A percentile compares a stretch with the other conserved stretches of the same genome.
These are phyloP conservation scores for Oncopeltus fasciatus DNA, from an alignment of 1,140 invertebrate genomes.

Conservation along the genomic window DNA sequence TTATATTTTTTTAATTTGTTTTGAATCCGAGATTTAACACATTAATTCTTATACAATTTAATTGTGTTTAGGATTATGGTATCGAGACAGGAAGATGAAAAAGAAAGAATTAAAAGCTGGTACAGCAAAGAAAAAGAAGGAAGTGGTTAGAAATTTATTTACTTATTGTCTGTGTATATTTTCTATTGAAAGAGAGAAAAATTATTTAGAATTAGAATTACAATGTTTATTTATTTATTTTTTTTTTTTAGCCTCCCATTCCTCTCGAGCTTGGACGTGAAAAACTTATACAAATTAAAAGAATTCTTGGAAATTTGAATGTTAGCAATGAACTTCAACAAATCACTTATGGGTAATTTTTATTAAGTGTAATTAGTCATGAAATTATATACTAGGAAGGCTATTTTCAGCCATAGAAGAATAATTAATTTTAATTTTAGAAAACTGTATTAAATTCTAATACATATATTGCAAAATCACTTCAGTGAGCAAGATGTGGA, in stretches of 20 bases:
- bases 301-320: background rate
- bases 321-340: background rate
- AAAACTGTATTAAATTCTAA: background rate
- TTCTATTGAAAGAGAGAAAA: background rate
- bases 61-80: background rate
- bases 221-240: background rate
- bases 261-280: background rate
- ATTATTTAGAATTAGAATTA: background rate
- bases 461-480: background rate
- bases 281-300: background rate
- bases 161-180: background rate
- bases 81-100: background rate
- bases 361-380: background rate
- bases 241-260: background rate
- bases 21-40: background rate
- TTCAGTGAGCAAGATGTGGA: background rate
- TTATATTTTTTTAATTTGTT: background rate
- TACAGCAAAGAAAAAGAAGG: background rate
- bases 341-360: background rate
- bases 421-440: background rate
- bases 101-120: background rate
- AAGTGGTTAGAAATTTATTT: background rate
- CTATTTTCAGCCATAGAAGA: background rate
- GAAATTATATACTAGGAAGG: background rate
- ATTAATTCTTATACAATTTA: background rate